These are phyloP conservation scores for Corella eumyota DNA, from an alignment of 23 tunicate species.

Conservation along the genomic window DNA sequence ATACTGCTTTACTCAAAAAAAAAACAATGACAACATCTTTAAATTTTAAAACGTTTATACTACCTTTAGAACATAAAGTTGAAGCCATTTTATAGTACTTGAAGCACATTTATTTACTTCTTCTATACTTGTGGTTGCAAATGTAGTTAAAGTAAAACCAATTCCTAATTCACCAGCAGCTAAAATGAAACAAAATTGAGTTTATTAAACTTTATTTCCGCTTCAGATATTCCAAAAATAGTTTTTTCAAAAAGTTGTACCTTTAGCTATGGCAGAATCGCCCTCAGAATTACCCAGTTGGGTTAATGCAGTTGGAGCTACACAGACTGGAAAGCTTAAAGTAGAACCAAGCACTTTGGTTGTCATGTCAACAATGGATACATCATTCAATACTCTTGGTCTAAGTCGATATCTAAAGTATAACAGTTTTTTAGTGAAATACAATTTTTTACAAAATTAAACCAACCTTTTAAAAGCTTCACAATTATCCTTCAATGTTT, in stretches of 20 bases:
- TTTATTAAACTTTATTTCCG: too few species aligned
- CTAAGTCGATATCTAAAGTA: slow-evolving; percentile 51
- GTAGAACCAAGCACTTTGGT: slow-evolving; percentile 29
- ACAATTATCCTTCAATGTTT: slow-evolving; percentile 57
- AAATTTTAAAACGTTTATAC: too few species aligned
- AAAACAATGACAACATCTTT: too few species aligned
- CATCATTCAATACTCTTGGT: slow-evolving; percentile 50
- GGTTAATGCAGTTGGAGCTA: slow-evolving; percentile 73
- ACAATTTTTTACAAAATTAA: too few species aligned
- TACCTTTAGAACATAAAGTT: slow-evolving; percentile 51
- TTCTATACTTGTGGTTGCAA: slow-evolving; percentile 60
- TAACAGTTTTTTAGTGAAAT: too few species aligned
- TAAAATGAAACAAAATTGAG: slow-evolving; percentile 8
- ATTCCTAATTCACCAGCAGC: slow-evolving; percentile 29
- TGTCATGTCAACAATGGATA: slow-evolving; percentile 32
- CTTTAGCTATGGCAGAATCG: slow-evolving; percentile 51
- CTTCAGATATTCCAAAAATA: too few species aligned
- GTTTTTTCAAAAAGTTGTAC: slow-evolving; percentile 9
- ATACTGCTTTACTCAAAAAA: too few species aligned
- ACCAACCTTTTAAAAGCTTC: slow-evolving; percentile 32
- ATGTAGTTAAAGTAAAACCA: slow-evolving; percentile 53
- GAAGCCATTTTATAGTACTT: slow-evolving; percentile 37
- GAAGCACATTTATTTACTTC: slow-evolving; percentile 21
- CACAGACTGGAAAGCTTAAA: slow-evolving; percentile 43
- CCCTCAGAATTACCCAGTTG: slow-evolving; percentile 42